These are phyloP conservation scores for Epinotia ramella DNA, from an alignment of 2,888 invertebrate genomes.

Conservation along the genomic window DNA sequence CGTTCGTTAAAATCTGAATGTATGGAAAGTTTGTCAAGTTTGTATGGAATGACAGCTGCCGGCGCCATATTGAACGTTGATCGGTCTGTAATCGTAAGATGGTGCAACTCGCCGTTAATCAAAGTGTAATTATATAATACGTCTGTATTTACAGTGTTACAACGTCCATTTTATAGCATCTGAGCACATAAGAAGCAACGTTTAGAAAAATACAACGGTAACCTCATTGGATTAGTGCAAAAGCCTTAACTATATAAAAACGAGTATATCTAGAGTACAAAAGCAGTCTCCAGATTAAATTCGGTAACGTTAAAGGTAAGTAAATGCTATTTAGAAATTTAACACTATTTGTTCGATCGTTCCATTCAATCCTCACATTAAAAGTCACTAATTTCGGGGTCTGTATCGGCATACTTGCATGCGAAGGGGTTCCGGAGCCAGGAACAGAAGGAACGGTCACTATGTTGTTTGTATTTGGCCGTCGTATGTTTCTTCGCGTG, in stretches of 20 bases:
- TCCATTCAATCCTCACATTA: conserved; percentile 56
- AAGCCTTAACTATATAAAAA: conserved; percentile 77
- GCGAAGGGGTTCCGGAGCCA: conserved; percentile 92
- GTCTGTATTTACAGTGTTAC: conserved; percentile 67
- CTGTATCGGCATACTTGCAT: conserved; percentile 90
- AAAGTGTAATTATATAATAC: conserved; percentile 57
- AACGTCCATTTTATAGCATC: conserved; percentile 56
- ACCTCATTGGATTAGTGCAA: conserved; percentile 75
- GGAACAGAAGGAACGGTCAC: conserved; percentile 89
- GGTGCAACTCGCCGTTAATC: neutral
- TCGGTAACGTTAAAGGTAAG: conserved; percentile 84
- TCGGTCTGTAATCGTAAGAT: no score
- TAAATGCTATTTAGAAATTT: conserved; percentile 66
- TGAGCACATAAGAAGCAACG: conserved; percentile 68
- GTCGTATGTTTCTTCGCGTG: conserved; percentile 84
- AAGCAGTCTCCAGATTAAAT: conserved; percentile 86
- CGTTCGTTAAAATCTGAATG: no score
- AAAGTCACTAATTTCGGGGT: conserved; percentile 88
- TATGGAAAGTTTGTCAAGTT: no score
- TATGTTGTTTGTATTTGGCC: conserved; percentile 89
- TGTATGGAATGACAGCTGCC: no score
- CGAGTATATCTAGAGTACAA: conserved; percentile 80
- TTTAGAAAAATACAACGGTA: conserved; percentile 83
- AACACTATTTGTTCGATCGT: conserved; percentile 53
- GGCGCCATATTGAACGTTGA: no score